Evolutionary conservation across 2,797 vertebrate genomes (phyloP).

Genomic region (Pangasius djambal): DNA sequence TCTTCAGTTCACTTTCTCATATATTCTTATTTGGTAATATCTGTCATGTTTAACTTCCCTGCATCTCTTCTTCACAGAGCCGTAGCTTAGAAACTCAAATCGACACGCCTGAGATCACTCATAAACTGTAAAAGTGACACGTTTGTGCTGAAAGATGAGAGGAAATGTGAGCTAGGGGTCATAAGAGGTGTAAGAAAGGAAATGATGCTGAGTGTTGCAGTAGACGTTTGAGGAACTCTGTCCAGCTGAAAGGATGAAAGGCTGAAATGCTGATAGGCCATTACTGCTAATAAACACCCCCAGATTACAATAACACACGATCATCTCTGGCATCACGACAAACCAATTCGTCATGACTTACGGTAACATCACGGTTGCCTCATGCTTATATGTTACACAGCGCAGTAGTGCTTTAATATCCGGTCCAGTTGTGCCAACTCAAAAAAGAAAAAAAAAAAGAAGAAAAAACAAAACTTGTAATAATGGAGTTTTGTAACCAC

Average conservation of each 20-base stretch:
- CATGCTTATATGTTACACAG: not conserved
- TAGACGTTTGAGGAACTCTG: not conserved
- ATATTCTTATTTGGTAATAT: slow-evolving; percentile 1
- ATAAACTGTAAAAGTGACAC: not conserved
- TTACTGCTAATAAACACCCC: not conserved
- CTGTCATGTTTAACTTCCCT: not conserved
- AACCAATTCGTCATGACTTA: not conserved
- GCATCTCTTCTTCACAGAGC: not conserved
- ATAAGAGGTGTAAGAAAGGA: not conserved
- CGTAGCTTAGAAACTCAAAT: not conserved
- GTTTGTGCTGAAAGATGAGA: not conserved
- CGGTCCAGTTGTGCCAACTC: not conserved
- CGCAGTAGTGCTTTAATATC: not conserved
- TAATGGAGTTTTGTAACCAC: not conserved
- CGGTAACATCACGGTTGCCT: not conserved
- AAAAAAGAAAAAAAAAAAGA: not conserved
- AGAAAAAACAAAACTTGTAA: not conserved
- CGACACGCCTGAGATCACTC: not conserved
- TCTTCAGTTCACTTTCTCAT: slow-evolving; percentile 28
- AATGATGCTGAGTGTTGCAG: not conserved
- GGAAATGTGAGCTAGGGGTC: not conserved
- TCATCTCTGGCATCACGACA: not conserved
- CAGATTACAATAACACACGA: not conserved
- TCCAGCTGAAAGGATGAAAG: not conserved
- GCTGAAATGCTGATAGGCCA: not conserved